Evolutionary conservation across 2,113 vertebrate genomes (phyloP).

Genomic region (Pelodiscus sinensis): DNA sequence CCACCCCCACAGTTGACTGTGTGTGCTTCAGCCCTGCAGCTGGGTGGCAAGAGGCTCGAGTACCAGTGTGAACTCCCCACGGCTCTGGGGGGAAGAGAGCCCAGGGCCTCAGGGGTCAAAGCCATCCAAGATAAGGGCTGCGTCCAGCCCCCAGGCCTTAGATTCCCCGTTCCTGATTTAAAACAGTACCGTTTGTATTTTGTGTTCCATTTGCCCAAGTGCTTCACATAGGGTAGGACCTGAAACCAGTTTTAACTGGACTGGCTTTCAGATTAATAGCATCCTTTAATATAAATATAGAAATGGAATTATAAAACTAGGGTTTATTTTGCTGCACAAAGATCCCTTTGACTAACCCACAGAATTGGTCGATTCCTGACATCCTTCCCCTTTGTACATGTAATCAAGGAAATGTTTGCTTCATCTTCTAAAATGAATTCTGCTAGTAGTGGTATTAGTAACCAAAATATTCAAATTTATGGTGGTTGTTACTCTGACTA

Average conservation of each 20-base stretch:
- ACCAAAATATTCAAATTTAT: background rate
- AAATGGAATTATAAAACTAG: background rate
- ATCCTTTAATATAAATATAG: background rate
- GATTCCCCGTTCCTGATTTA: too few relatives aligned
- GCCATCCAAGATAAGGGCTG: too few relatives aligned
- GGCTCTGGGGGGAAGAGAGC: too few relatives aligned
- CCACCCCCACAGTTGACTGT: too few relatives aligned
- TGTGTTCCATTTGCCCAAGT: background rate
- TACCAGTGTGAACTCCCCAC: too few relatives aligned
- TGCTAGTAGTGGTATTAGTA: background rate
- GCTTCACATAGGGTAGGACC: background rate
- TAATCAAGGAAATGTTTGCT: background rate
- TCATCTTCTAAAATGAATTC: background rate
- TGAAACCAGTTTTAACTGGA: background rate
- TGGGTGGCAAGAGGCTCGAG: too few relatives aligned
- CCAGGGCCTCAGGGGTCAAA: too few relatives aligned
- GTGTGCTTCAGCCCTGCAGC: too few relatives aligned
- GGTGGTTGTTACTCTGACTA: background rate
- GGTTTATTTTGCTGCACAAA: rapidly evolving
- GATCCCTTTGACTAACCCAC: background rate
- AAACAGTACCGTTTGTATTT: background rate
- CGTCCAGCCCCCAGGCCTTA: too few relatives aligned
- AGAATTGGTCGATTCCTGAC: background rate
- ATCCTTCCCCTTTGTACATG: background rate
- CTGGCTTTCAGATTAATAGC: background rate